A percentile compares a stretch with the other conserved stretches of the same genome.
Evolutionary conservation across 2,888 invertebrate species (phyloP).

Genomic region (Horisme vitalbata): DNA sequence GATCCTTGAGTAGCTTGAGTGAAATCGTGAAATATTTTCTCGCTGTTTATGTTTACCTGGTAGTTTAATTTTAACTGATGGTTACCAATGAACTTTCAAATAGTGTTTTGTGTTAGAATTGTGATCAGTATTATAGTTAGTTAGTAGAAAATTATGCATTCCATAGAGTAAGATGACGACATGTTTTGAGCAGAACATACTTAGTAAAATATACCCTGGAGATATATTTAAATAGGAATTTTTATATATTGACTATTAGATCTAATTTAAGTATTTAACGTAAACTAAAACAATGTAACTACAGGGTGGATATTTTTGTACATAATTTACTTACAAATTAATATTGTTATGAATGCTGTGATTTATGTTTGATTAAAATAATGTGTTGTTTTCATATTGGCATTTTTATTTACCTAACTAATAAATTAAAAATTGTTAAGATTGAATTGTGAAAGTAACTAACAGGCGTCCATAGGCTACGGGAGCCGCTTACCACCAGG

Average conservation of each 20-base stretch:
- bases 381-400: conserved; percentile 49
- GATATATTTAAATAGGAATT: neutral
- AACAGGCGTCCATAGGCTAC: too few species aligned
- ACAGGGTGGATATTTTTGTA: conserved; percentile 39
- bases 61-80: too few species aligned
- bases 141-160: conserved; percentile 43
- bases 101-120: conserved; percentile 38
- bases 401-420: conserved; percentile 35
- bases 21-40: too few species aligned
- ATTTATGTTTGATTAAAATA: conserved; percentile 50
- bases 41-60: too few species aligned
- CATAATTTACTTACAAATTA: conserved; percentile 29
- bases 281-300: conserved; percentile 29
- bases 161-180: conserved; percentile 53
- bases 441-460: too few species aligned
- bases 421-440: neutral
- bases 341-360: conserved; percentile 38
- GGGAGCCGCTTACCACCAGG: too few species aligned
- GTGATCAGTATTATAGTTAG: conserved; percentile 68
- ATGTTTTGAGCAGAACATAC: conserved; percentile 36
- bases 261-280: conserved; percentile 8
- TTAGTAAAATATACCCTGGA: conserved; percentile 5
- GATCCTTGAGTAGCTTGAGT: too few species aligned
- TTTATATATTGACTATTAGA: conserved; percentile 20
- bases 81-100: neutral